Evolutionary conservation across 1,140 invertebrate genomes (phyloP).

Genomic region (Polypedilum vanderplanki): DNA sequence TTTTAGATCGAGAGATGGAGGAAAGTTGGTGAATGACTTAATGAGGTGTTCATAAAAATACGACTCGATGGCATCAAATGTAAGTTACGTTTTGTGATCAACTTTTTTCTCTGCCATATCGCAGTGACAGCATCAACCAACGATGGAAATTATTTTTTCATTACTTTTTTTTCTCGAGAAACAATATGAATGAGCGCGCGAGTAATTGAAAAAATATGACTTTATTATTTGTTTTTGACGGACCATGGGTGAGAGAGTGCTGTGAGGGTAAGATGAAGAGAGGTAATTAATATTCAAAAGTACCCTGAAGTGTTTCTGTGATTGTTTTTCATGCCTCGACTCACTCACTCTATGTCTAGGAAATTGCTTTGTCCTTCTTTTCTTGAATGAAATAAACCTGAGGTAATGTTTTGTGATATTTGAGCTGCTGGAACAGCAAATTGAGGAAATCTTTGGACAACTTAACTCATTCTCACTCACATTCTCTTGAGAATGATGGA

Average conservation of each 20-base stretch:
- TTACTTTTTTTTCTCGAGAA: slow-evolving; percentile 14
- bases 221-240: slow-evolving; percentile 28
- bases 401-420: no score
- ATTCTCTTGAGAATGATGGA: not conserved
- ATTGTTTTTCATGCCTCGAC: not conserved
- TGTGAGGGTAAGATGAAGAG: not conserved
- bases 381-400: no score
- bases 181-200: not conserved
- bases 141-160: slow-evolving; percentile 22
- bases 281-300: slow-evolving; percentile 28
- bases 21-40: not conserved
- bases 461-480: not conserved
- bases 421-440: no score
- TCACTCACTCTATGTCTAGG: not conserved
- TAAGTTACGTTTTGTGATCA: not conserved
- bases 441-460: no score
- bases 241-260: slow-evolving; percentile 5
- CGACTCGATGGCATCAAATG: not conserved
- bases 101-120: not conserved
- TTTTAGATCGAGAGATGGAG: not conserved
- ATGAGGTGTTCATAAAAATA: slow-evolving; percentile 27
- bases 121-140: not conserved
- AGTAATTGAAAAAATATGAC: slow-evolving; percentile 29
- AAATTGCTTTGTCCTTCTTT: slow-evolving; percentile 8
- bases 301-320: slow-evolving; percentile 23